Evolutionary conservation across 2,888 invertebrate species (phyloP), one percentile per base, ranked within the genome.

Genomic region (Liopterus haemorrhoidalis): DNA sequence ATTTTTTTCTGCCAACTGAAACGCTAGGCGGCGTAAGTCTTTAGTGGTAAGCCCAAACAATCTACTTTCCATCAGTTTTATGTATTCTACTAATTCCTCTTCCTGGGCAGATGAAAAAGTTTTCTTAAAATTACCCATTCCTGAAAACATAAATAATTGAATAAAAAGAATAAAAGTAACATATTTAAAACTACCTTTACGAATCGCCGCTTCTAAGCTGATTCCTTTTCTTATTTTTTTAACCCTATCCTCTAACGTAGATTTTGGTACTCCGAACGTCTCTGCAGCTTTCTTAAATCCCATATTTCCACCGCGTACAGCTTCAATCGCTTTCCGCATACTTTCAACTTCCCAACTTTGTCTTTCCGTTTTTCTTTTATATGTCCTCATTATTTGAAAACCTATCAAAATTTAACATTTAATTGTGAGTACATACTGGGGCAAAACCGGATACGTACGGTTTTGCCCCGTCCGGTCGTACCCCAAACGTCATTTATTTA

Each of bases 1-100:
- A 50, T 60, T 57, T 55, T 52, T 56, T 18, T 43, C 39, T 22
- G 60, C 58, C 16, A 61, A 37, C 22, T 54, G 41, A 46, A 56
- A 58, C 2, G 49, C 50, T 22, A 56, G 40, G 25, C 24, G 38
- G 5, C 52, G 48, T n/a, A 61, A 37, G 30, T 58, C 57, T 46
- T 51, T 55, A 8, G 30, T 27, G n/a, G 54, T 54, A 3, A 57
- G 41, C 15, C 53, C 55, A 49, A 50, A 54, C 9, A 57, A 35
- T 22, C 45, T 38, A 11, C 16, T 37, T 40, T 57, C 54, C 49
- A 49, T 39, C 14, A 31, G 39, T 36, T 24, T 37, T 2, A 54
- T 24, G 39, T 49, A 41, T 20, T 31, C 9, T 2, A 31, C 36
- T 9, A 57, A 35, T 36, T 53, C 49, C 6, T 46, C 22, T 35